A percentile compares a stretch with the other conserved stretches of the same genome.
Conservation (phyloP, 2,888 invertebrate genomes). For the Eupithecia exiguata region DNA sequence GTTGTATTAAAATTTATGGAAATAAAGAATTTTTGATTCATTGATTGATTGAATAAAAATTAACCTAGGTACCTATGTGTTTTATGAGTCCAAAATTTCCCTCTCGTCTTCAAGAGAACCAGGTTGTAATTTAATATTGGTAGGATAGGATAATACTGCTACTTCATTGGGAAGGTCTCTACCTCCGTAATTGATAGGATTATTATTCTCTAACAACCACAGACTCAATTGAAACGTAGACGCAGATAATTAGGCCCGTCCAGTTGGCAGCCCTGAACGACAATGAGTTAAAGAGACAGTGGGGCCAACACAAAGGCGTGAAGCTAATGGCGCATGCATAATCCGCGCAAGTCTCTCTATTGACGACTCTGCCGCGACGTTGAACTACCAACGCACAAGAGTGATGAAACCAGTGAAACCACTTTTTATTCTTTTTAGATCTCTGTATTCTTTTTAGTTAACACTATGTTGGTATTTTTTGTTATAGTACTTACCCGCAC, state of each 20-base stretch:
- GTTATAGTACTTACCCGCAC: too few relatives aligned
- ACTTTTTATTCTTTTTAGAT: background rate
- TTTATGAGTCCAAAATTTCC: too few relatives aligned
- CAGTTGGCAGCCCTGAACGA: constrained; percentile 61
- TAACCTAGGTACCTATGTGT: too few relatives aligned
- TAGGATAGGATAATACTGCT: too few relatives aligned
- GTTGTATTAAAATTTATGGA: too few relatives aligned
- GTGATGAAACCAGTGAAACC: constrained; percentile 18
- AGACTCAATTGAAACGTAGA: constrained; percentile 48
- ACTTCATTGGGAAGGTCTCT: background rate
- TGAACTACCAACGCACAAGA: constrained; percentile 60
- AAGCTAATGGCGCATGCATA: constrained; percentile 75
- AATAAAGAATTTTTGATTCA: too few relatives aligned
- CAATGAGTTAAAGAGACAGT: constrained; percentile 62
- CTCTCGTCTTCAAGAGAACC: too few relatives aligned
- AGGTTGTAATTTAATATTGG: too few relatives aligned
- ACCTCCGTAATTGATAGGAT: background rate
- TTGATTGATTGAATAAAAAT: too few relatives aligned
- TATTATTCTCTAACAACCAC: background rate
- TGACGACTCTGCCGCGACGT: constrained; percentile 67
- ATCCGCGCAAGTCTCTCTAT: constrained; percentile 71
- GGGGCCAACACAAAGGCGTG: constrained; percentile 65
- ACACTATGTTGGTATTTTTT: background rate
- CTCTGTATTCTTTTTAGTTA: background rate
- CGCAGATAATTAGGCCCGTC: constrained; percentile 60